Conservation (phyloP, 1,140 invertebrate species). For the Papilio machaon region DNA sequence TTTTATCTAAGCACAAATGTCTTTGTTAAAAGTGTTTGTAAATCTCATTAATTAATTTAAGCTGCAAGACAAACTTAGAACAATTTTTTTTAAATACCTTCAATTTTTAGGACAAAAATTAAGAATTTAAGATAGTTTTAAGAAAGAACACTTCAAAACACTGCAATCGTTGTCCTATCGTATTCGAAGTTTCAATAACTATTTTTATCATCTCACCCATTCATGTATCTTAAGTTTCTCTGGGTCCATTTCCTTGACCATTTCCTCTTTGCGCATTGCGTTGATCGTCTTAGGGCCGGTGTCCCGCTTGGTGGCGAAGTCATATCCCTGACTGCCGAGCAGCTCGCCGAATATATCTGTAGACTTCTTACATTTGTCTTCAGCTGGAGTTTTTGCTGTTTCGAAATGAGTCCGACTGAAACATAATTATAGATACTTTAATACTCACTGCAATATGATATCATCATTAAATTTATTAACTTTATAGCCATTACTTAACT, state of each 20-base stretch:
- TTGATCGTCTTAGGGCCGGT: constrained; percentile 94
- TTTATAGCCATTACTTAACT: too few relatives aligned
- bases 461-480: too few relatives aligned
- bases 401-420: constrained; percentile 87
- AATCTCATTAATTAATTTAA: too few relatives aligned
- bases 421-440: neutral
- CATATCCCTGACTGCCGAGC: constrained; percentile 93
- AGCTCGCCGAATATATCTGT: constrained; percentile 94
- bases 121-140: neutral
- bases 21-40: too few relatives aligned
- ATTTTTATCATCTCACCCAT: constrained; percentile 82
- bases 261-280: constrained; percentile 94
- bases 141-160: too few relatives aligned
- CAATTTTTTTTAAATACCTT: too few relatives aligned
- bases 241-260: constrained; percentile 94
- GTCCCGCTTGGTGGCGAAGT: constrained; percentile 89
- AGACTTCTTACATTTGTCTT: constrained; percentile 76
- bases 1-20: too few relatives aligned
- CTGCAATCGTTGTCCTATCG: too few relatives aligned
- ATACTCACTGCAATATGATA: too few relatives aligned
- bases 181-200: neutral
- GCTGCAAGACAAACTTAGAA: too few relatives aligned
- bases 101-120: too few relatives aligned
- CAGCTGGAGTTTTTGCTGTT: constrained; percentile 66
- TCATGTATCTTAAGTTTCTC: constrained; percentile 92